Base-by-base conservation (phyloP, 2,888 invertebrate species). In the Dione vanillae region DNA sequence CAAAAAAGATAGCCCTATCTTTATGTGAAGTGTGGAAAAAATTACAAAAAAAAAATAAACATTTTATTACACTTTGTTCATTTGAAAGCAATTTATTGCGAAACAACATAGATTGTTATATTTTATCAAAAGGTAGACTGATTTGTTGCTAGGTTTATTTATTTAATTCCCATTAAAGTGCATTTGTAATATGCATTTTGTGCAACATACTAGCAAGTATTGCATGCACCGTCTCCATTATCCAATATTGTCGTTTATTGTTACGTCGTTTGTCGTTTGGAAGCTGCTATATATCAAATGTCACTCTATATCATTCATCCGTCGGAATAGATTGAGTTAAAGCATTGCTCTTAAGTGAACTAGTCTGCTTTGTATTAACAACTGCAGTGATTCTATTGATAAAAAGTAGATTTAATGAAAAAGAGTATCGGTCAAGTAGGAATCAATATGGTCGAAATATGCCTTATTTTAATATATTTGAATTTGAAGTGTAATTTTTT, bases 231-330 rank as follows among this genome's bases (percentile, higher is more conserved):
- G n/a, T 45, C 43, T 61, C 45, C 27, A 61, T 61, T 61, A 61
- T n/a, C 61, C 61, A 45, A 61, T 45, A 43, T 27, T 20, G 43
- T 43, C n/a, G 45, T 56, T 56, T 56, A 37, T 61, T 45, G 61
- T 61, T 27, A 61, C 27, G 27, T 45, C 61, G 43, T 61, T 61
- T 27, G 61, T 45, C 61, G 45, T 61, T 61, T 61, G 61, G 43
- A 27, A 45, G 61, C 45, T 61, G 43, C 27, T 43, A 61, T 61
- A 61, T 45, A 61, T 61, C 61, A 61, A 61, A 61, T 16, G 61
- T 45, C 43, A 45, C 45, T 27, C 27, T 61, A 61, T n/a, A 61
- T 61, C 45, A 27, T 35, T 45, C 61, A 45, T 61, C 45, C n/a
- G 61, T 45, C 61, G 45, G 27, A 35, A 61, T 45, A 43, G 27